A percentile compares a stretch with the other conserved stretches of the same genome.
Conservation (phyloP, 2,797 vertebrate genomes). For the Phoeniculus purpureus region DNA sequence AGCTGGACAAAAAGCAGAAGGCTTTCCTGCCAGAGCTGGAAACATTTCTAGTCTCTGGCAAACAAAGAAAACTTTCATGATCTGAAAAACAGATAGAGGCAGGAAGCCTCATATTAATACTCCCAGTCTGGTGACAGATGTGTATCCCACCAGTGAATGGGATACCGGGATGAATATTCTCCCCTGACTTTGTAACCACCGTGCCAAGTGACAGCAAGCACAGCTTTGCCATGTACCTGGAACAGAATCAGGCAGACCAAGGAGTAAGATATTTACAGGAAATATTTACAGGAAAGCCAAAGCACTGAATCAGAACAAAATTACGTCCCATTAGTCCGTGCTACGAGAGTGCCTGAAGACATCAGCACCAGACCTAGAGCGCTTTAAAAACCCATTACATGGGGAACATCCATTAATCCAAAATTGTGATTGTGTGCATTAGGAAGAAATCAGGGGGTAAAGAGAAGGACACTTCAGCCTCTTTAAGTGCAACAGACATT, state of each 20-base stretch:
- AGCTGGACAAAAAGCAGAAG: neutral
- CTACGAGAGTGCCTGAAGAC: neutral
- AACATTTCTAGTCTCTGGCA: neutral
- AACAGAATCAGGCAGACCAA: neutral
- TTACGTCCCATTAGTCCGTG: neutral
- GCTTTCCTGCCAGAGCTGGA: neutral
- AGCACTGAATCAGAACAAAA: neutral
- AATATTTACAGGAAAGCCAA: neutral
- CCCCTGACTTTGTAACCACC: neutral
- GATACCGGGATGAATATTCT: neutral
- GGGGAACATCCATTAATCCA: neutral
- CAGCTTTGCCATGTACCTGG: neutral
- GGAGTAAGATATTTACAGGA: neutral
- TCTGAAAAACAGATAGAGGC: neutral
- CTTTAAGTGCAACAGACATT: neutral
- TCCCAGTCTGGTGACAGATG: neutral
- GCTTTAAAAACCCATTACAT: neutral
- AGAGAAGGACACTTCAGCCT: neutral
- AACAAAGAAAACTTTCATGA: neutral
- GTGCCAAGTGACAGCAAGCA: neutral
- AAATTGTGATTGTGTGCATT: neutral
- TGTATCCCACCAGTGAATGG: neutral
- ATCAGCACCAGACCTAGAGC: neutral
- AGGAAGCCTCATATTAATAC: neutral
- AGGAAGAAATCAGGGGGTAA: neutral